phyloP scores from a whole-genome alignment of 1,140 invertebrate species.

The Zaprionus lachaisei region DNA sequence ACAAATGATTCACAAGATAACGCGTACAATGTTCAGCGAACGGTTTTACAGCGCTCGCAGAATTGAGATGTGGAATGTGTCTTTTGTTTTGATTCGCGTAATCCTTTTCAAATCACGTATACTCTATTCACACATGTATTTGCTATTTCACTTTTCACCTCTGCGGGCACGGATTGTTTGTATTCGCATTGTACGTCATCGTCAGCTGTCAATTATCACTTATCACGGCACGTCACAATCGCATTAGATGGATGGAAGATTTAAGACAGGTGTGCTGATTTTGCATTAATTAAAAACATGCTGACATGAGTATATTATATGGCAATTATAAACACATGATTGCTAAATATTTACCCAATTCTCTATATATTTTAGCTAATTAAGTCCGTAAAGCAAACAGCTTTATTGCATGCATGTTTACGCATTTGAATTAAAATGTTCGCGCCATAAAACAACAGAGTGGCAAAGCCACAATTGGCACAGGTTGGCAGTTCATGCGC shows the following conservation, averaged over 20 bases:
- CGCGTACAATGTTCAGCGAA: neutral
- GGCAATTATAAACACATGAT: neutral
- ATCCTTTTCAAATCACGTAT: slow-evolving; percentile 23
- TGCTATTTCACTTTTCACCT: slow-evolving; percentile 25
- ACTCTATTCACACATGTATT: slow-evolving; percentile 9
- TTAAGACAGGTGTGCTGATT: slow-evolving; percentile 25
- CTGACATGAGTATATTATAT: neutral
- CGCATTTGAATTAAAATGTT: slow-evolving; percentile 1
- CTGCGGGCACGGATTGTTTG: neutral
- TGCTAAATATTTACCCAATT: neutral
- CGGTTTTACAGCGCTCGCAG: neutral
- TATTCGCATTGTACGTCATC: slow-evolving; percentile 25
- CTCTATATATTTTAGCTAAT: neutral
- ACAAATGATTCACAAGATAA: slow-evolving; percentile 29
- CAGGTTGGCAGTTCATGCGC: slow-evolving; percentile 2
- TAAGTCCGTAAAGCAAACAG: neutral
- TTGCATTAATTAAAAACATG: slow-evolving; percentile 44
- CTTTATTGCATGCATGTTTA: neutral
- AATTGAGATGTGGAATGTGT: slow-evolving; percentile 16
- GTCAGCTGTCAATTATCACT: slow-evolving; percentile 42
- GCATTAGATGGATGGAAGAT: slow-evolving; percentile 27
- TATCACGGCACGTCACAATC: slow-evolving; percentile 26
- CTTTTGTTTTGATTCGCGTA: slow-evolving; percentile 5
- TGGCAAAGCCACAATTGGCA: slow-evolving; percentile 14
- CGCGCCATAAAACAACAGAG: too few relatives aligned